phyloP scores from a whole-genome alignment of 2,113 vertebrate genomes.

The Lutjanus erythropterus region DNA sequence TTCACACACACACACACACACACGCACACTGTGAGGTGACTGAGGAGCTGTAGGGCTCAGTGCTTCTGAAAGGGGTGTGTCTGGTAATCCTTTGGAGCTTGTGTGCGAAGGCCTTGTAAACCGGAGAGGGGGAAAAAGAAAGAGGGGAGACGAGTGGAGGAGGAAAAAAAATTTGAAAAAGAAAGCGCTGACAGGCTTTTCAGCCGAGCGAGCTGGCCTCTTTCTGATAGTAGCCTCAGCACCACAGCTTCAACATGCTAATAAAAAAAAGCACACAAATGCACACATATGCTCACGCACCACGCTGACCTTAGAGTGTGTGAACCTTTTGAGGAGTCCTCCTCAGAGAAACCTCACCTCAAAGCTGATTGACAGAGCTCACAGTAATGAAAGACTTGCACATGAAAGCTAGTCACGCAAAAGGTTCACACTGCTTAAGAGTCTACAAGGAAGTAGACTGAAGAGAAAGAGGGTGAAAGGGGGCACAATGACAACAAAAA shows the following conservation, averaged over 20 bases:
- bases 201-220: conserved; percentile 43
- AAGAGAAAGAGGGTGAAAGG: background rate
- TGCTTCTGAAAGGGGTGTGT: conserved; percentile 72
- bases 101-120: conserved; percentile 73
- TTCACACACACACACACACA: conserved; percentile 35
- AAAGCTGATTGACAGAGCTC: conserved; percentile 46
- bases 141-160: conserved; percentile 30
- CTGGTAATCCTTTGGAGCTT: conserved; percentile 69
- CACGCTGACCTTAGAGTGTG: conserved; percentile 28
- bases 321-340: conserved; percentile 20
- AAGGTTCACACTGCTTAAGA: conserved; percentile 1
- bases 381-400: conserved; percentile 34
- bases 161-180: conserved; percentile 36
- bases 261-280: conserved; percentile 53
- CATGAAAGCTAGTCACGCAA: conserved; percentile 33
- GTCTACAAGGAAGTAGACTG: background rate
- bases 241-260: conserved; percentile 43
- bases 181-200: conserved; percentile 64
- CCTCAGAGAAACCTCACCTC: conserved; percentile 17
- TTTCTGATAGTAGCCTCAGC: conserved; percentile 38
- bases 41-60: conserved; percentile 59
- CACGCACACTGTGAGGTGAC: conserved; percentile 48
- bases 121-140: conserved; percentile 11
- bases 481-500: background rate
- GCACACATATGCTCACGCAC: conserved; percentile 23